phyloP scores from a whole-genome alignment of 2,797 vertebrate genomes.

The Phataginus tetradactyla region DNA sequence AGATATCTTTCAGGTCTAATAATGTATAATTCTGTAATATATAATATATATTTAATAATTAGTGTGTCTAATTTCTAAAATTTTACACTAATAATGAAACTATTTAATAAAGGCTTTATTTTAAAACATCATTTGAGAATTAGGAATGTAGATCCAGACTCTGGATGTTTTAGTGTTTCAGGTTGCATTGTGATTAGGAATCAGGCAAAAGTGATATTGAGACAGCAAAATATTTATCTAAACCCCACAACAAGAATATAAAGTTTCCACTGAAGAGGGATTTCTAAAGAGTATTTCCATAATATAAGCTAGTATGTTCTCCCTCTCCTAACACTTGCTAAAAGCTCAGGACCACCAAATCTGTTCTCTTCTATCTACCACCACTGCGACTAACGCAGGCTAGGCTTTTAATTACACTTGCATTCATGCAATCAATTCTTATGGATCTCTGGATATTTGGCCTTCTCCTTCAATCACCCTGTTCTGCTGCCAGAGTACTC shows the following conservation, averaged over 20 bases:
- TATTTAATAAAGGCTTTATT: not conserved
- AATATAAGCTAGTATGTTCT: not conserved
- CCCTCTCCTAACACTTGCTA: not conserved
- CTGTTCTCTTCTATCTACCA: not conserved
- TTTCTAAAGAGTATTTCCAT: not conserved
- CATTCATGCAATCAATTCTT: not conserved
- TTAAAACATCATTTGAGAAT: not conserved
- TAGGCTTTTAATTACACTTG: not conserved
- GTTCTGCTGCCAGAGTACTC: not conserved
- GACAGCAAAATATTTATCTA: not conserved
- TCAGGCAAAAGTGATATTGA: not conserved
- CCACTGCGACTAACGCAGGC: not conserved
- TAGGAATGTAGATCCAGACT: not conserved
- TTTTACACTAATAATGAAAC: slow-evolving; percentile 27
- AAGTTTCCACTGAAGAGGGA: not conserved
- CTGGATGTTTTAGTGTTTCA: not conserved
- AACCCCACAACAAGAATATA: not conserved
- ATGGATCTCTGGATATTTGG: not conserved
- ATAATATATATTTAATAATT: not conserved
- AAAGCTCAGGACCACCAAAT: not conserved
- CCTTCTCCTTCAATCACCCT: not conserved
- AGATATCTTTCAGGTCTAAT: not conserved
- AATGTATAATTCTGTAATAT: not conserved
- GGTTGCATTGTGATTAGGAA: not conserved
- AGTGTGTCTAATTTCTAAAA: not conserved